Percentiles rank a stretch among this genome's conserved stretches.
These are phyloP conservation scores for Notodonta dromedarius DNA, from an alignment of 2,888 invertebrate genomes.

Conservation along the genomic window DNA sequence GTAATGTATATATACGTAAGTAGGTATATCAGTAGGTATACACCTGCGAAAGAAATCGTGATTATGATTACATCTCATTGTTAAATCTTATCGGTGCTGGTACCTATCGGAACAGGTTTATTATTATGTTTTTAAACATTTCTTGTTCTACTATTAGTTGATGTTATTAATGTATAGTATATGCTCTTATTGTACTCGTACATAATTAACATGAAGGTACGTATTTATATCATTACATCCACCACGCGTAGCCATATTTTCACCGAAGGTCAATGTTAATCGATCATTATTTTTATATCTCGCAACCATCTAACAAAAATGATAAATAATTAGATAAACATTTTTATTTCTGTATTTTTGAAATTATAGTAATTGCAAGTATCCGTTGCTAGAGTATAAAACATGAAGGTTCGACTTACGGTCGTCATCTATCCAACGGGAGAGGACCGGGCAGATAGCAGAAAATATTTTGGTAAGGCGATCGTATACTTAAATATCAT, in stretches of 20 bases:
- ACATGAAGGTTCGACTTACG: slow-evolving; percentile 2
- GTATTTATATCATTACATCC: background rate
- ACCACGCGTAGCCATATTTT: background rate
- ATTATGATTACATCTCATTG: too few relatives aligned
- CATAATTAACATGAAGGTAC: too few relatives aligned
- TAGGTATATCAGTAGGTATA: too few relatives aligned
- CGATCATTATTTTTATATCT: background rate
- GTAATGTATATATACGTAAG: too few relatives aligned
- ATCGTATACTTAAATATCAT: background rate
- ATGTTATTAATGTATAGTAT: too few relatives aligned
- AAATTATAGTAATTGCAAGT: slow-evolving; percentile 50
- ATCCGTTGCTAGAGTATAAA: slow-evolving; percentile 40
- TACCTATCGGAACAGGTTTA: too few relatives aligned
- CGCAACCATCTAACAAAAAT: background rate
- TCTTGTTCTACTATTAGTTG: too few relatives aligned
- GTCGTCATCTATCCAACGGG: slow-evolving; percentile 1
- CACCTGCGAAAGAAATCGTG: too few relatives aligned
- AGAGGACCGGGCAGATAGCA: background rate
- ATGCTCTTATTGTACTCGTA: too few relatives aligned
- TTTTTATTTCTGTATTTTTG: slow-evolving; percentile 40
- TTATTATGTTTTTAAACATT: too few relatives aligned
- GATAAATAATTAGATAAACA: slow-evolving; percentile 27
- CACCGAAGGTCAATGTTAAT: slow-evolving; percentile 4
- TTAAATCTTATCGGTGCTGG: too few relatives aligned
- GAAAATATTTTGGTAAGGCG: background rate